Percentiles rank a stretch among this genome's conserved stretches.
Evolutionary conservation across 2,797 vertebrate species (phyloP).

Genomic region (Odontamblyopus rebecca): DNA sequence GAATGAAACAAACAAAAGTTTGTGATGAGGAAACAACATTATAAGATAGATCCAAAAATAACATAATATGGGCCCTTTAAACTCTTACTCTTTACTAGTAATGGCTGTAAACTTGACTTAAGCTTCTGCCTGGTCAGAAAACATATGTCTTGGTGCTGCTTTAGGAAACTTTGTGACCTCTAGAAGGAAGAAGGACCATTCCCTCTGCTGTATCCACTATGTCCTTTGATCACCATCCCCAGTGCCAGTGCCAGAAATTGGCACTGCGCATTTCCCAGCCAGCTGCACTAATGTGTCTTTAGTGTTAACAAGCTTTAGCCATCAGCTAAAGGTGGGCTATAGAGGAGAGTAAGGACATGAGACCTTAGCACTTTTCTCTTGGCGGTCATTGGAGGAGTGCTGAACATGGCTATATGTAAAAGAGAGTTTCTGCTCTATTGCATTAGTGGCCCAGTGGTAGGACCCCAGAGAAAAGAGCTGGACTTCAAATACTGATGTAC

Average conservation of each 20-base stretch:
- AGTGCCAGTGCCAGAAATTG: constrained; percentile 11
- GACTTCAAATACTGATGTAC: constrained; percentile 52
- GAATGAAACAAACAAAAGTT: too few species aligned
- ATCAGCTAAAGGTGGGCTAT: constrained; percentile 45
- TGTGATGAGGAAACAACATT: too few species aligned
- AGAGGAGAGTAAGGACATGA: constrained; percentile 33
- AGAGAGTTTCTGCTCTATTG: constrained; percentile 40
- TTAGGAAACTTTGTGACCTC: constrained; percentile 44
- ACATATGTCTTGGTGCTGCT: constrained; percentile 32
- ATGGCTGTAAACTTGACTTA: constrained; percentile 1
- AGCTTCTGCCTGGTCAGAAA: constrained; percentile 24
- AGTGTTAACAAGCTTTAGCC: constrained; percentile 70
- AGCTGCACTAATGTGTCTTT: constrained; percentile 66
- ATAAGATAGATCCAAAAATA: too few species aligned
- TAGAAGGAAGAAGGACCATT: constrained; percentile 14
- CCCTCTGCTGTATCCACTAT: constrained; percentile 12
- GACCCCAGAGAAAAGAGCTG: constrained; percentile 11
- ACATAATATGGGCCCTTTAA: too few species aligned
- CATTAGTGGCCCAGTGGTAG: constrained; percentile 55
- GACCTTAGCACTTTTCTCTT: constrained; percentile 32
- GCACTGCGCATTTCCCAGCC: constrained; percentile 41
- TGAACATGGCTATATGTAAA: constrained; percentile 54
- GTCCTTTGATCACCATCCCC: constrained; percentile 38
- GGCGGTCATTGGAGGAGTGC: constrained; percentile 41
- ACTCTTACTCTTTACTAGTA: neutral